phyloP scores from a whole-genome alignment of 2,797 vertebrate genomes.

The Clarias platycephalus region DNA sequence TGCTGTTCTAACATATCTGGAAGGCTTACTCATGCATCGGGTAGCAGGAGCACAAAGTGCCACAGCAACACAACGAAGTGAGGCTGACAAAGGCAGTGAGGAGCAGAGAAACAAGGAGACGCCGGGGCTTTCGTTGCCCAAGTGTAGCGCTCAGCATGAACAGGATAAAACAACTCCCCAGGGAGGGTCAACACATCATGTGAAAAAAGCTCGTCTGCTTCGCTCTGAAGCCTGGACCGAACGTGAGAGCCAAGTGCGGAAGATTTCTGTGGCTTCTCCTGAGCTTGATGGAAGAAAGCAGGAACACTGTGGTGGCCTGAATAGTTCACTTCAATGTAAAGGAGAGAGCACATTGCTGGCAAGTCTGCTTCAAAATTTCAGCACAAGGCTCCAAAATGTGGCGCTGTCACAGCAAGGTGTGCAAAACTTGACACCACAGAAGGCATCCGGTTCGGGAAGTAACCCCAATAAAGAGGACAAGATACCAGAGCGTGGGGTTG shows the following conservation, averaged over 20 bases:
- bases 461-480: slow-evolving; percentile 80
- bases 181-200: slow-evolving; percentile 88
- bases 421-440: slow-evolving; percentile 81
- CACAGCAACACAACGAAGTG: slow-evolving; percentile 85
- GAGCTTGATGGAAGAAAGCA: slow-evolving; percentile 88
- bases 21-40: slow-evolving; percentile 99
- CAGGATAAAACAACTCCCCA: slow-evolving; percentile 74
- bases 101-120: slow-evolving; percentile 86
- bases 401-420: slow-evolving; percentile 93
- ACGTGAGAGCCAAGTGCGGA: slow-evolving; percentile 78
- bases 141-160: slow-evolving; percentile 80
- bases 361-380: slow-evolving; percentile 97
- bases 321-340: slow-evolving; percentile 81
- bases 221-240: slow-evolving; percentile 93
- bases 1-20: slow-evolving; percentile 99
- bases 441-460: slow-evolving; percentile 66
- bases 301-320: slow-evolving; percentile 83
- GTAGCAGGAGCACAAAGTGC: slow-evolving; percentile 92
- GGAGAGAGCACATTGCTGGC: slow-evolving; percentile 96
- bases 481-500: slow-evolving; percentile 81
- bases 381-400: slow-evolving; percentile 94
- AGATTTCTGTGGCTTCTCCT: slow-evolving; percentile 80
- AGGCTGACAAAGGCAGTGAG: slow-evolving; percentile 82
- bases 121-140: slow-evolving; percentile 80
- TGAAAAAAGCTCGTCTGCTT: slow-evolving; percentile 94